Evolutionary conservation across 2,113 vertebrate genomes (phyloP), one percentile per base, ranked within the genome.

Genomic region (Ictidomys tridecemlineatus): DNA sequence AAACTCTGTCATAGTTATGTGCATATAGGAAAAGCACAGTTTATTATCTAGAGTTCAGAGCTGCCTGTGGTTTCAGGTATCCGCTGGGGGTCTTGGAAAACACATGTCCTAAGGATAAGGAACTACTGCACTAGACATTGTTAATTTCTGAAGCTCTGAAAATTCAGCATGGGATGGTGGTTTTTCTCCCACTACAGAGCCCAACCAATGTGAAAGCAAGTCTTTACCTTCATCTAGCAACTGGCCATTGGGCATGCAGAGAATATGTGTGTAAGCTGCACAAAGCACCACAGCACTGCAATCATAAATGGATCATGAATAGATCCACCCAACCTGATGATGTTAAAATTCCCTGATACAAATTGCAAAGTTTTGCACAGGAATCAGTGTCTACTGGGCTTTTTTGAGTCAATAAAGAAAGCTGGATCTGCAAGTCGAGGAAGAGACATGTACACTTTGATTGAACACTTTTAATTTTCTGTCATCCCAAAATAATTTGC

Each of bases 391-490:
- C 67, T 72, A 39, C 34, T 58, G 58, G 51, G 39, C 24, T 42
- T 92, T 91, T 70, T 24, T n/a, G 72, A 91, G 91, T 79, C 51
- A 94, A 56, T 58, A 80, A 89, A 69, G 45, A 83, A 80, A 89
- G 17, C 34, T 51, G 26, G 7, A 8, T 93, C 65, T 88, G 5
- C 73, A 94, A 78, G 51, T 89, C 24, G 69, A 34, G 42, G 39
- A 96, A 83, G 82, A 16, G 12, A 48, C 39, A 18, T 32, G 24
- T 84, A 88, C 42, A n/a, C n/a, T 84, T 70, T 65, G 13, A 58
- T 39, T 22, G 37, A 80, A 91, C 32, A 56, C 88, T 74, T 65
- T 45, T 69, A 20, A 77, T n/a, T 83, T 89, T 74, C 65, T 95
- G 17, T 88, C 37, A 82, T 79, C 77, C 80, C n/a, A 58, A 63